A percentile compares a stretch with the other conserved stretches of the same genome.
phyloP scores from a whole-genome alignment of 2,113 vertebrate genomes.

The Caranx melampygus region DNA sequence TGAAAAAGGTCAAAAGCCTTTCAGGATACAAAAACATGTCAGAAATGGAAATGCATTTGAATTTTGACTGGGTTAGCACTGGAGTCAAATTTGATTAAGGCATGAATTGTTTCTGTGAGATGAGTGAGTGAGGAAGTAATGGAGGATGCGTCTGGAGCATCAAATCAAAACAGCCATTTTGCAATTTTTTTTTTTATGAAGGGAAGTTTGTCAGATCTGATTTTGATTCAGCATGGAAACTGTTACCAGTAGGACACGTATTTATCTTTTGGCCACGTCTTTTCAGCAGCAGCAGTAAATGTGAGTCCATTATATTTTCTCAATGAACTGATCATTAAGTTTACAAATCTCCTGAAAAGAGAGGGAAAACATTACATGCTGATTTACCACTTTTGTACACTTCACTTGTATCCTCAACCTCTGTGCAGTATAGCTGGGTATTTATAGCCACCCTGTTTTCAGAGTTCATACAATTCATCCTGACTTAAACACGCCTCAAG shows the following conservation, averaged over 20 bases:
- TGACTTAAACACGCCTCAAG: constrained; percentile 44
- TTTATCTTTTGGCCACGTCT: background rate
- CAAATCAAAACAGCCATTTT: constrained; percentile 12
- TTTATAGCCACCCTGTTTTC: constrained; percentile 55
- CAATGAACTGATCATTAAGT: background rate
- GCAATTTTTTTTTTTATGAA: background rate
- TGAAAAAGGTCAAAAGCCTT: constrained; percentile 48
- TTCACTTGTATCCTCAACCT: background rate
- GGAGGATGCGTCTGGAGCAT: background rate
- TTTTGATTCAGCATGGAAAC: background rate
- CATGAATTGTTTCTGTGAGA: constrained; percentile 22
- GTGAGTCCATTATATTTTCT: background rate
- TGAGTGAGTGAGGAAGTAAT: background rate
- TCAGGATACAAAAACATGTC: background rate
- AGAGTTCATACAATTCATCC: constrained; percentile 21
- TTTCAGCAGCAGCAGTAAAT: background rate
- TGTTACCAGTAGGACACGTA: too few relatives aligned
- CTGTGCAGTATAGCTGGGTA: constrained; percentile 8
- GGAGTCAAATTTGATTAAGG: constrained; percentile 21
- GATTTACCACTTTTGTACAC: background rate
- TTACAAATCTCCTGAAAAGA: background rate
- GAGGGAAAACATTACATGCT: background rate
- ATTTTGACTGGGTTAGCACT: constrained; percentile 33
- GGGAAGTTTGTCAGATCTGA: background rate
- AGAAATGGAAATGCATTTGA: constrained; percentile 18